Evolutionary conservation across 2,888 invertebrate genomes (phyloP), one percentile per base, ranked within the genome.

Genomic region (Apamea epomidion): DNA sequence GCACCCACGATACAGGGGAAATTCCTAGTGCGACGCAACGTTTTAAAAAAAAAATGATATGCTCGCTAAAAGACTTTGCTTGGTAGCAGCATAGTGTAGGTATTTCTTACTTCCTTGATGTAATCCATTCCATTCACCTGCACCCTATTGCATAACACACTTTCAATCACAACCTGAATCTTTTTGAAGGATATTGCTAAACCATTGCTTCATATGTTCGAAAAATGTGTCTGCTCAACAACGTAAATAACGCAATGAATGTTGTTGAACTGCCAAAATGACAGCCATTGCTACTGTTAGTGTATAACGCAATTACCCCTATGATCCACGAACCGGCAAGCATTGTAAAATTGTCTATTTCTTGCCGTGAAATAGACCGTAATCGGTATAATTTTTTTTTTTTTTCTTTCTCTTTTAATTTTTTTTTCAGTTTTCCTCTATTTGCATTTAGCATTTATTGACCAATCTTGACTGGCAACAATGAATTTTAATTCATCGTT

Each of bases 401-500:
- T 2, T 54, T 54, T 51, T 51, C 51, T 21, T 51, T 51, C 12
- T 21, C 32, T 65, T 6, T 14, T 7, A 7, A 37, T 16, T 37
- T 16, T 16, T 25, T 45, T 8, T 16, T 74, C n/a, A 25, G 54
- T 42, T 14, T 32, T 18, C 4, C 7, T 65, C 25, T 6, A n/a
- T 62, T 60, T 69, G 18, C 51, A 80, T 79, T 80, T 21, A 62
- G 8, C 37, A n/a, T 62, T n/a, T 14, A 58, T 1, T 5, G 25
- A 48, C 29, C 58, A n/a, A 58, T 58, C 58, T 73, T 81, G 67
- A 32, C 67, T 68, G n/a, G n/a, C n/a, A 68, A 51, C 74, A 80
- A 60, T 73, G 29, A 73, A 73, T 81, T 68, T 80, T 42, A 67
- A 80, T 81, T 60, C 21, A 16, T 51, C n/a, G 51, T 51, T 74